Evolutionary conservation across 2,888 invertebrate species (phyloP), one percentile per base, ranked within the genome.

Genomic region (Pollenia angustigena): DNA sequence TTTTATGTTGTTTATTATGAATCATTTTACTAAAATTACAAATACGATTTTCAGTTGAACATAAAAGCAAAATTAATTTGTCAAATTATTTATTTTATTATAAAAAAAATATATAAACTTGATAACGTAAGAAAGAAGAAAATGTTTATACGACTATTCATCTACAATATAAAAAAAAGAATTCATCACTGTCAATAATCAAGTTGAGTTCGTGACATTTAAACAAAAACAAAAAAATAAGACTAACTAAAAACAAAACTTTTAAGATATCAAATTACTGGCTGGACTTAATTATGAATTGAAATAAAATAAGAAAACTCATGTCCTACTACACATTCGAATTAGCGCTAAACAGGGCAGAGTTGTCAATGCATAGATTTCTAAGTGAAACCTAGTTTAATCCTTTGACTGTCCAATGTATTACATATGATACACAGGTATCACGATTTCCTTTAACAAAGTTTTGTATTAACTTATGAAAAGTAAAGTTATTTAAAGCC

Each of bases 141-240:
- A 54, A 60, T 60, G 60, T 18, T 76, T 82, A 44, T 69, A 72
- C 58, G 50, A 18, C 14, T 48, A 48, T 16, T 14, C 58, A 16
- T 58, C 16, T 50, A 40, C 40, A 18, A 18, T 40, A n/a, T 9
- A 23, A 42, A 56, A 42, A 50, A 62, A 58, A 75, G 32, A 68
- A 74, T 87, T 84, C 78, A 84, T 81, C 66, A 72, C 76, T 78
- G 58, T 75, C 80, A 72, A 81, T 68, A 81, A 78, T 87, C 80
- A 87, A 80, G 76, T 84, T 80, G 76, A 87, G 83, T 87, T 87
- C 87, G 84, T 87, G 84, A 87, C 81, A 83, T 80, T 86, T 83
- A 58, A 40, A 64, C 74, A 54, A 80, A 54, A 81, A 69, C 18
- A 78, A 52, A 68, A 69, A 82, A 60, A 23, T 0, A 10, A 69